Percentiles rank a stretch among this genome's conserved stretches.
Evolutionary conservation across 2,113 vertebrate species (phyloP).

Genomic region (Archocentrus centrarchus): DNA sequence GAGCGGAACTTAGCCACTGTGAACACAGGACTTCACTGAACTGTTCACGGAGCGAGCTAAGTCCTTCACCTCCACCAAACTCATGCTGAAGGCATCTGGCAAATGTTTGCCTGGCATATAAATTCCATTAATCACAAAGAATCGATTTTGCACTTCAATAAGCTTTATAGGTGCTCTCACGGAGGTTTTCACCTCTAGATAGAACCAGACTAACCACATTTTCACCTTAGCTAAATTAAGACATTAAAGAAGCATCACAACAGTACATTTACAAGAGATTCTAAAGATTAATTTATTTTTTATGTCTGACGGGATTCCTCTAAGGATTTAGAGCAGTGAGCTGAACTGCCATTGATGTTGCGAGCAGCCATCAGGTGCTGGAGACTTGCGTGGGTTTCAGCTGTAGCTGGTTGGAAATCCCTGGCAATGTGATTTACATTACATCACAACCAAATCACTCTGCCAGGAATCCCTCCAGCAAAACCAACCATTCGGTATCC

Average conservation of each 20-base stretch:
- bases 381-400: conserved; percentile 30
- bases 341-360: neutral
- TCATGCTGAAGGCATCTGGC: neutral
- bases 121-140: neutral
- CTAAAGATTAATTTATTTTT: neutral
- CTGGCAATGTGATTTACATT: conserved; percentile 91
- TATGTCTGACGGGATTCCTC: neutral
- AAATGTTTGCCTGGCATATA: neutral
- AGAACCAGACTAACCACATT: neutral
- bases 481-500: conserved; percentile 62
- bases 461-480: conserved; percentile 89
- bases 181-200: neutral
- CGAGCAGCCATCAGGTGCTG: neutral
- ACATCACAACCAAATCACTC: conserved; percentile 88
- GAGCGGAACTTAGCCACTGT: conserved; percentile 92
- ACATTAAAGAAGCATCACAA: neutral
- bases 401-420: conserved; percentile 88
- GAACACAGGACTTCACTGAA: conserved; percentile 83
- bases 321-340: neutral
- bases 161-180: neutral
- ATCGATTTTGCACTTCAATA: neutral
- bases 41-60: conserved; percentile 89
- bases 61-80: conserved; percentile 84
- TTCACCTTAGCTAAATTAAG: neutral
- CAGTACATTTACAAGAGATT: neutral